Percentiles rank a stretch among this genome's conserved stretches.
Evolutionary conservation across 2,797 vertebrate genomes (phyloP).

Genomic region (Alauda arvensis): DNA sequence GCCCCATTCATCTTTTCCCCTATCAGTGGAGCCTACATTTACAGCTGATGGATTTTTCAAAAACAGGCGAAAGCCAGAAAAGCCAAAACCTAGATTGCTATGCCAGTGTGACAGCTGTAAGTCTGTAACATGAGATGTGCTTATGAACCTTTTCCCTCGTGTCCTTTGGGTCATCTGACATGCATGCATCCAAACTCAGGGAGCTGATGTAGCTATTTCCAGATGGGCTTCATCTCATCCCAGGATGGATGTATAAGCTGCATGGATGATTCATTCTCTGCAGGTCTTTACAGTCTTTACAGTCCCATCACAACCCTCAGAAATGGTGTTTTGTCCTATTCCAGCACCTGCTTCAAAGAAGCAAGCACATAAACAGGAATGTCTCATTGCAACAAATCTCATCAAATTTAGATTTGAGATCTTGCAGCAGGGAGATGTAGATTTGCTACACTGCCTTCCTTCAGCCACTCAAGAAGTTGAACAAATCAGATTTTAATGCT

Average conservation of each 20-base stretch:
- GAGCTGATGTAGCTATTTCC: background rate
- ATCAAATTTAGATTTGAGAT: background rate
- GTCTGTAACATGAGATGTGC: background rate
- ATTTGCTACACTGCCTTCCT: background rate
- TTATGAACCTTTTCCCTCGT: background rate
- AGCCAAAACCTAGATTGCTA: background rate
- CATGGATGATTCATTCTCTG: background rate
- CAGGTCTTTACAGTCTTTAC: background rate
- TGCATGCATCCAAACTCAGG: background rate
- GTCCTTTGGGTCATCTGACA: background rate
- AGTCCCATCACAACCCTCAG: background rate
- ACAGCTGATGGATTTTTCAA: background rate
- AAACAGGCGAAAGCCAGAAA: background rate
- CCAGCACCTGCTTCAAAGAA: background rate
- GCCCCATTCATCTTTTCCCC: background rate
- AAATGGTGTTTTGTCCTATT: background rate
- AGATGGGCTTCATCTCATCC: background rate
- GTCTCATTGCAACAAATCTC: background rate
- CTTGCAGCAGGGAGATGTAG: background rate
- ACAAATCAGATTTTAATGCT: background rate
- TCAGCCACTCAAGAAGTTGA: background rate
- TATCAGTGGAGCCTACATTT: background rate
- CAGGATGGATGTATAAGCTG: background rate
- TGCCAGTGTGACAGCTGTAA: background rate
- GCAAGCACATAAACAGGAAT: background rate